These are phyloP conservation scores for Macquaria australasica DNA, from an alignment of 2,113 vertebrate genomes.

Conservation along the genomic window DNA sequence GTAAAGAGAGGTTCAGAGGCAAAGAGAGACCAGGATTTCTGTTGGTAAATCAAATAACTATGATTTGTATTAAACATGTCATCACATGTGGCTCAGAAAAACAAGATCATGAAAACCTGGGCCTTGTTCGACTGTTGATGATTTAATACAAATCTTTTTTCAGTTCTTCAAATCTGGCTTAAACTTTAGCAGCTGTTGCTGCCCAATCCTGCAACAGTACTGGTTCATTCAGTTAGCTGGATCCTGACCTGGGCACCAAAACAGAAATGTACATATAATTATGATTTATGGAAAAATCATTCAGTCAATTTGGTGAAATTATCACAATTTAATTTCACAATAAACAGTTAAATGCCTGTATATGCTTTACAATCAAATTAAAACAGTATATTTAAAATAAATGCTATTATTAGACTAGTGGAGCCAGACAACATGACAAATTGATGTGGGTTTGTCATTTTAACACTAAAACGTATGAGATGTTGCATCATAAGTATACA, in stretches of 20 bases:
- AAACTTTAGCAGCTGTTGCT: neutral
- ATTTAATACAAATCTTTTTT: neutral
- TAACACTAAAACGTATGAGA: too few relatives aligned
- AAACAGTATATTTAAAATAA: too few relatives aligned
- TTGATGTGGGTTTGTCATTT: too few relatives aligned
- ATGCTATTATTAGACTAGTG: too few relatives aligned
- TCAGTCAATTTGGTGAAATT: neutral
- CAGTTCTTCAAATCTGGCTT: neutral
- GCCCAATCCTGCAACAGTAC: neutral
- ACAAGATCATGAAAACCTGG: neutral
- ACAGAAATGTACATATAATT: neutral
- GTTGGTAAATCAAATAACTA: conserved; percentile 13
- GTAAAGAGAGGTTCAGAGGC: neutral
- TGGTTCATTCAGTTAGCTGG: neutral
- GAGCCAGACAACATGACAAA: too few relatives aligned
- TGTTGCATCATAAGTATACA: too few relatives aligned
- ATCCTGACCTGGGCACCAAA: neutral
- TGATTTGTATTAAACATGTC: neutral
- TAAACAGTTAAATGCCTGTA: too few relatives aligned
- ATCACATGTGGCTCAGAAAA: neutral
- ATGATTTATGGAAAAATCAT: neutral
- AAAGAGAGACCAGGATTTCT: neutral
- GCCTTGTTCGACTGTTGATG: neutral
- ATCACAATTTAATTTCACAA: too few relatives aligned
- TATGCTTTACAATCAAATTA: too few relatives aligned